Conservation (phyloP, 2,888 invertebrate species). For the Cantharis flavilabris region DNA sequence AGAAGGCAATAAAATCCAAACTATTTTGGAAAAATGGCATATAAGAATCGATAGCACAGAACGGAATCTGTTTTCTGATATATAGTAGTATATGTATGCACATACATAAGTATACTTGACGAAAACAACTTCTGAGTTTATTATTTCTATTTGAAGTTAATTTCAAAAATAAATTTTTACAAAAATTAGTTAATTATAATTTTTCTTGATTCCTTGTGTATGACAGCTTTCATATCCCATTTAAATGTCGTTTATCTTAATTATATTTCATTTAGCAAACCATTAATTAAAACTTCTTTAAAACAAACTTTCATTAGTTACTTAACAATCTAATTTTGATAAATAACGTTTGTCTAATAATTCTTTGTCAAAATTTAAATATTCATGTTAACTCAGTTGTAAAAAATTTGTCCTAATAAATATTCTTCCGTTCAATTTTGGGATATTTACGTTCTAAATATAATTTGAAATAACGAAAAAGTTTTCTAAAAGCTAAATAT, state of each 20-base stretch:
- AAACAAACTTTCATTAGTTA: not conserved
- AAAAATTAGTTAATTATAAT: not conserved
- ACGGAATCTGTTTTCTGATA: not conserved
- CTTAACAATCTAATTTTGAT: not conserved
- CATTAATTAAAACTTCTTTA: not conserved
- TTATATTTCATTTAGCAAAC: not conserved
- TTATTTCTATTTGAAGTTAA: not conserved
- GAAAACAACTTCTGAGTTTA: not conserved
- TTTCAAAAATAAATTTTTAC: not conserved
- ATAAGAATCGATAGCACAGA: not conserved
- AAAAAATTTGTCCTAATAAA: not conserved
- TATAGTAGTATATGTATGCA: no score
- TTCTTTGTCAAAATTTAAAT: not conserved
- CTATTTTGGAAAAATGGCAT: not conserved
- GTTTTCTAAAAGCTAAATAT: not conserved
- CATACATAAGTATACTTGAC: not conserved
- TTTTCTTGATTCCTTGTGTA: not conserved
- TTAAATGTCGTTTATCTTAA: not conserved
- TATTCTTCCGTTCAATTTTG: not conserved
- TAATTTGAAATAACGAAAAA: not conserved
- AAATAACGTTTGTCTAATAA: not conserved
- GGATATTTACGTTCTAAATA: not conserved
- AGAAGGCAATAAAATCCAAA: not conserved
- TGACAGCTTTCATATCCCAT: not conserved
- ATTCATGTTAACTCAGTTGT: not conserved